Base-by-base conservation (phyloP, 2,888 invertebrate genomes). In the Cerastoderma edule region DNA sequence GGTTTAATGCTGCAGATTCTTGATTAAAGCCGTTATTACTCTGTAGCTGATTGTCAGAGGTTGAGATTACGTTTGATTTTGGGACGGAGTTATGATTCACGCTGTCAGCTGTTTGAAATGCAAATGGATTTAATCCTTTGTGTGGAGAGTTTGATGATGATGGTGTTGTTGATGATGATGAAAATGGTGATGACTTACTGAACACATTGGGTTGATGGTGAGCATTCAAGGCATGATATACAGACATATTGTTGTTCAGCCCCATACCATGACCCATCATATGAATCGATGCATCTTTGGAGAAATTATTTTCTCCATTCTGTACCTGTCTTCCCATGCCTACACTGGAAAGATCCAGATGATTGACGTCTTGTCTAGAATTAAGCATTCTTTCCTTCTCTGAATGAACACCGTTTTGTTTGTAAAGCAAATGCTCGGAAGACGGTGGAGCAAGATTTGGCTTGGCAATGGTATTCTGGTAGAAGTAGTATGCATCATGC, bases 151-250 rank as follows among this genome's bases (percentile, higher is more conserved):
- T 22, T 10, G 39, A 60, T 60, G 60, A 39, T n/a, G 16, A 2
- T n/a, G n/a, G n/a, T n/a, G n/a, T n/a, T 35, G n/a, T 13, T n/a
- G 60, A 60, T 32, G 60, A 60, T 60, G 60, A 24, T 60, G 35
- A 60, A 39, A 27, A 28, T 32, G 65, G 48, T 67, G 76, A 54
- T 57, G 53, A 53, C 48, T 28, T n/a, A 46, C n/a, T 66, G 77
- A 77, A 77, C 77, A 77, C 77, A 66, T 56, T 16, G 5, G 70
- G 71, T 75, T 67, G 35, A 35, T 56, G n/a, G n/a, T n/a, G 66
- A 66, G 66, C 66, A 22, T 16, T 32, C 19, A 66, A n/a, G 28
- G 22, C n/a, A 60, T 39, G 19, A 24, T 24, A 3, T 35, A 39
- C 35, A 39, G 60, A 39, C 60, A 19, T 24, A 22, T 35, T 1